Base-by-base conservation (phyloP, 2,797 vertebrate species). In the Sebastes diploproa region DNA sequence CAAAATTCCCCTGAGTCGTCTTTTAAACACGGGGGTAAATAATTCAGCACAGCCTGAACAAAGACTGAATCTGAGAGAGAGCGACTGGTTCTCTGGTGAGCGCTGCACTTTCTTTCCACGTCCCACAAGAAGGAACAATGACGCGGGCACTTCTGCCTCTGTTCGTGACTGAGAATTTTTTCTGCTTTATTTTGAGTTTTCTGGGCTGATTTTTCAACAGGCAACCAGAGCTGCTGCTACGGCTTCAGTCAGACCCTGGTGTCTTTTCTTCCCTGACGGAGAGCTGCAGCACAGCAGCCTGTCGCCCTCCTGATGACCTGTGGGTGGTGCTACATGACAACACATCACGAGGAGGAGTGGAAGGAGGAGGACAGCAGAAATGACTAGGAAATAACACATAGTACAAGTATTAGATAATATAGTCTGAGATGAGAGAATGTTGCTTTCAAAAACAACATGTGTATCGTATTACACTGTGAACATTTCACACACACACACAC, bases 321-420 rank as follows among this genome's bases (percentile, higher is more conserved):
- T 95, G 97, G 98, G 97, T 98, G 98, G 98, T 95, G 97, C 97
- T 98, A 92, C 95, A 93, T 96, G 91, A 97, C 96, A 95, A 96
- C 90, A 95, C 93, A 93, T 95, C 82, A 82, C 71, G 55, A 78
- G 62, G 50, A 63, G 25, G 30, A 63, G 72, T 16, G 50, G 34
- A 50, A 62, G 67, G 67, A 70, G 25, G 23, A 55, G 42, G 76
- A 52, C 6, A 13, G 50, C 58, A 73, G 62, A 68, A 6, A 64
- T 3, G 20, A 75, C 23, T 59, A 66, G 32, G 29, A 58, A 63
- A 58, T 18, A 58, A 56, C n/a, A 14, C 56, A 30, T 32, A 9
- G 46, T 3, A 3, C 1, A 61, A 8, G 50, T 25, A 68, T 13
- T 58, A 30, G 65, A 60, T 32, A 46, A 69, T 62, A 7, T 7